Conservation (phyloP, 2,113 vertebrate genomes). For the Sinocyclocheilus anshuiensis region DNA sequence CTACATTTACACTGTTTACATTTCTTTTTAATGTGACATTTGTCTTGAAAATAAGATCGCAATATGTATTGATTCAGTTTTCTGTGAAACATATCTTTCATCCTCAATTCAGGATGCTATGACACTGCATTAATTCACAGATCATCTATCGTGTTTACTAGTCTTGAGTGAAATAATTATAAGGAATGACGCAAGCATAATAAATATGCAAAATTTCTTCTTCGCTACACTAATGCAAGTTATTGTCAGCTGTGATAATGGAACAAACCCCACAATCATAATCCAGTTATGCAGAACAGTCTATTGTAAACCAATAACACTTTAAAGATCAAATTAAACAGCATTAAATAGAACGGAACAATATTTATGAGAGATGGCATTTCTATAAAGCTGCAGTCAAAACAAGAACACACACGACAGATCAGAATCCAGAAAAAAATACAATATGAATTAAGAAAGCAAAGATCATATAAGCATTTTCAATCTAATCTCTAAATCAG, state of each 20-base stretch:
- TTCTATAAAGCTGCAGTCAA: not conserved
- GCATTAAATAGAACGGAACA: not conserved
- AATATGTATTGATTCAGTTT: not conserved
- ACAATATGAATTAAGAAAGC: not conserved
- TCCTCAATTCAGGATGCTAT: not conserved
- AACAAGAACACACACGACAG: not conserved
- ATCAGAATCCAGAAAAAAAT: not conserved
- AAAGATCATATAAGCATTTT: not conserved
- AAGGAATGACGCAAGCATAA: not conserved
- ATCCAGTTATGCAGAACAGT: conserved; percentile 2
- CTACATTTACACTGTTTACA: conserved; percentile 59
- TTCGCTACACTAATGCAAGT: not conserved
- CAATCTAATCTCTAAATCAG: conserved; percentile 17
- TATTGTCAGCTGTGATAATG: conserved; percentile 3
- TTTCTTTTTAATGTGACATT: conserved; percentile 45
- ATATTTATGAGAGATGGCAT: not conserved
- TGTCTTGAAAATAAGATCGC: conserved; percentile 54
- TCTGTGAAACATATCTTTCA: not conserved
- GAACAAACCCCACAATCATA: not conserved
- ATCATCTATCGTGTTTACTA: not conserved
- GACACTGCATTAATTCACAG: not conserved
- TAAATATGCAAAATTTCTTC: not conserved
- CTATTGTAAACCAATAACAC: not conserved
- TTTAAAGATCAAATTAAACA: not conserved
- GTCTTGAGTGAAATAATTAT: not conserved